Evolutionary conservation across 1,140 invertebrate genomes (phyloP), one percentile per base, ranked within the genome.

Genomic region (Sarcophaga bullata): DNA sequence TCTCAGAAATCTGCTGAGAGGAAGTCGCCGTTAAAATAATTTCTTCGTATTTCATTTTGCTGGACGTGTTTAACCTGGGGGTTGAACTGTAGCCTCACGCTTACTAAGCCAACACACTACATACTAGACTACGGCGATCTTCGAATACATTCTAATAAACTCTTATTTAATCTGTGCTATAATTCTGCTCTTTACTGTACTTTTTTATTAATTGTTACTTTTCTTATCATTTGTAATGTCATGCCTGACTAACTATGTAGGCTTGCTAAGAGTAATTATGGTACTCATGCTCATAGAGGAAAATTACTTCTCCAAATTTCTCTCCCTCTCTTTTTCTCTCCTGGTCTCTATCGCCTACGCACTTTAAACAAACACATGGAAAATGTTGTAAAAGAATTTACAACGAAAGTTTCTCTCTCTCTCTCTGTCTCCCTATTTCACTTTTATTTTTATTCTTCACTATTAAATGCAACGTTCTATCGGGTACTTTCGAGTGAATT

Each of bases 211-310:
- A 37, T 37, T 37, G 25, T 37, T 37, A 37, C 4, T n/a, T 58
- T 58, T 58, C 15, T 58, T 58, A 58, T 68, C 62, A 19, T 19
- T 68, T 68, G 19, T 19, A 8, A 25, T 25, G 7, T 8, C 19
- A 68, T 19, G 62, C n/a, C 62, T 68, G 15, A 68, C 62, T 68
- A 19, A 25, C 62, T 68, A 68, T 68, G 62, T 68, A 68, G 62
- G 62, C 62, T 19, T 17, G 62, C 7, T 19, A 7, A 68, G 17
- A n/a, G 73, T 37, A n/a, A 47, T 75, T 75, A 68, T 68, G 15
- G 73, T 37, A n/a, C 10, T 75, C 47, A 37, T 37, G 25, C 25
- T 37, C 25, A 37, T 37, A 37, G 25, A 37, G 25, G 4, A 37
- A 4, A 37, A 37, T 37, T 37, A 37, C 25, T 37, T 37, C 25